A percentile compares a stretch with the other conserved stretches of the same genome.
Evolutionary conservation across 2,888 invertebrate species (phyloP).

Genomic region (Ganaspis brasiliensis): DNA sequence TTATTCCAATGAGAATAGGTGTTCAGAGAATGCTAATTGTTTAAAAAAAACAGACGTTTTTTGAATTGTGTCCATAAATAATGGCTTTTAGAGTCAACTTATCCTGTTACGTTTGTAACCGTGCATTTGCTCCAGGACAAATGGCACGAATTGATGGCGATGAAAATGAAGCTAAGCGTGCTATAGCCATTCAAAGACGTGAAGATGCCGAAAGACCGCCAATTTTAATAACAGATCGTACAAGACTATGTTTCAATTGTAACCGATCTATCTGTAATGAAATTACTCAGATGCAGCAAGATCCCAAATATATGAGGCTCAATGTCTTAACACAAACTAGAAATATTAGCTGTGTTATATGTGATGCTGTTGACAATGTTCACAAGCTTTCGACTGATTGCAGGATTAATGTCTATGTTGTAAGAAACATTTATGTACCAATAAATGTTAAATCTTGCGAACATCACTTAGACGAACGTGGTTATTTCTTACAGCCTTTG

Average conservation of each 20-base stretch:
- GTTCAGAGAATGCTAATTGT: too few species aligned
- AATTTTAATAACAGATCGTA: conserved; percentile 44
- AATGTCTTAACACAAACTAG: conserved; percentile 14
- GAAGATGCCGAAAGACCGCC: not conserved
- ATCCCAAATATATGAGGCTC: not conserved
- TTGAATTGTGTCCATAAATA: too few species aligned
- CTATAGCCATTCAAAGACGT: conserved; percentile 11
- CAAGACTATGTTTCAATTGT: conserved; percentile 48
- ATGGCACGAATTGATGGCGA: conserved; percentile 49
- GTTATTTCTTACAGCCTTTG: conserved; percentile 47
- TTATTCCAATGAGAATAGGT: too few species aligned
- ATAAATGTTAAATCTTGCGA: not conserved
- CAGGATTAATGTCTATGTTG: not conserved
- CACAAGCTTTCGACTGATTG: not conserved
- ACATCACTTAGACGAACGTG: not conserved
- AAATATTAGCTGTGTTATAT: not conserved
- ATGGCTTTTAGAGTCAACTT: not conserved
- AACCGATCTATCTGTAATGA: conserved; percentile 45
- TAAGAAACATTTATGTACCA: conserved; percentile 2
- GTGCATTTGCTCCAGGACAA: not conserved
- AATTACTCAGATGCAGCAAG: conserved; percentile 17
- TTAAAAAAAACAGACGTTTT: too few species aligned
- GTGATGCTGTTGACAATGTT: not conserved
- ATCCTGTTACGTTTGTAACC: not conserved
- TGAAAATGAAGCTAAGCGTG: conserved; percentile 43